Evolutionary conservation across 64 coral and sea anemone genomes (phyloP).

Genomic region (Dendronephthya gigantea): DNA sequence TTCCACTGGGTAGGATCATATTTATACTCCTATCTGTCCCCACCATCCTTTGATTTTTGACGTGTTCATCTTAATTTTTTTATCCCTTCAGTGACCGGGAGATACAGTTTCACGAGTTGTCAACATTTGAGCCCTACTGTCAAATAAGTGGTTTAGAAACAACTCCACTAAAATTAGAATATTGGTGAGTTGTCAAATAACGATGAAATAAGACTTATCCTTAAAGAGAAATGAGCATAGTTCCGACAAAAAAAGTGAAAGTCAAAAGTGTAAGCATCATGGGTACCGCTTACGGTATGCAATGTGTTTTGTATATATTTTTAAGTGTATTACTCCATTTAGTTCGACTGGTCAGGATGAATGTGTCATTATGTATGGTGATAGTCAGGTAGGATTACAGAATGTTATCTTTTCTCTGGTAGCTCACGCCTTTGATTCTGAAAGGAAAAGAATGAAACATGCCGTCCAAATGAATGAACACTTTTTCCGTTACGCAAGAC

Average conservation of each 20-base stretch:
- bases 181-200: constrained; percentile 49
- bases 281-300: not conserved
- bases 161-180: constrained; percentile 74
- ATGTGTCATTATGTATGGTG: constrained; percentile 93
- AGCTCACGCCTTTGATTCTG: no score
- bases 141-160: constrained; percentile 98
- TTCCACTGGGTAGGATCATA: constrained; percentile 68
- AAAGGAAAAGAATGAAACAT: no score
- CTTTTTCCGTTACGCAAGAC: no score
- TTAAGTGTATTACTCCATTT: not conserved
- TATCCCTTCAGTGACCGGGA: constrained; percentile 61
- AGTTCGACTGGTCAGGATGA: constrained; percentile 85
- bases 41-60: not conserved
- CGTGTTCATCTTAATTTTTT: not conserved
- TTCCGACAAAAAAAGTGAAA: no score
- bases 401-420: no score
- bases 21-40: not conserved
- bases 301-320: not conserved
- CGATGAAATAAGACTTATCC: no score
- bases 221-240: no score
- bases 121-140: constrained; percentile 97
- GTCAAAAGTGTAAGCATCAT: no score
- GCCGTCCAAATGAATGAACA: no score
- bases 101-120: constrained; percentile 97
- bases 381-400: constrained; percentile 73